Evolutionary conservation across 2,113 vertebrate genomes (phyloP).

Genomic region (Mesembrinibis cayennensis): DNA sequence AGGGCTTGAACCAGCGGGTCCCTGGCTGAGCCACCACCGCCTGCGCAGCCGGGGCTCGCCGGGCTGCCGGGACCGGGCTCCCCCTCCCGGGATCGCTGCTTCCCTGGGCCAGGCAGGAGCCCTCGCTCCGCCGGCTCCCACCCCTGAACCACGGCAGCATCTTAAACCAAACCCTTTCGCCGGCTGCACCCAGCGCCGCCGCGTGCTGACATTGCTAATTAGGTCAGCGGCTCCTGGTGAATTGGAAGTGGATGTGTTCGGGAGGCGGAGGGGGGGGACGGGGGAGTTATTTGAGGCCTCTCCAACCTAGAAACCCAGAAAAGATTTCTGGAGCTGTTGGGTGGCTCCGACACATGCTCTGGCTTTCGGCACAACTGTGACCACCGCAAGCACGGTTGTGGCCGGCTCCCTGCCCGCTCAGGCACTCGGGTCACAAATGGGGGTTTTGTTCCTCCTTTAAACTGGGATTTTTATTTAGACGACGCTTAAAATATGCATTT

Average conservation of each 20-base stretch:
- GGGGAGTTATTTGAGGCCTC: conserved; percentile 62
- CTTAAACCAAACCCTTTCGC: not conserved
- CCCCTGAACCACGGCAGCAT: not conserved
- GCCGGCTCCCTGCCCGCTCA: not conserved
- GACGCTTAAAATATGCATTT: not conserved
- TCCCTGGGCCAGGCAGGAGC: not conserved
- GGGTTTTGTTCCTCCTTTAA: not conserved
- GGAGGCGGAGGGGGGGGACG: not conserved
- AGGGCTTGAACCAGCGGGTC: not conserved
- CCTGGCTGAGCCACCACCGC: fast-evolving
- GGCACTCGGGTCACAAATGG: fast-evolving
- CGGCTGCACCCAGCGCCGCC: not conserved
- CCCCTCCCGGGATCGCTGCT: not conserved
- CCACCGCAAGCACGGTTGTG: fast-evolving
- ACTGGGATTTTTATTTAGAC: not conserved
- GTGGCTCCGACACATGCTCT: not conserved
- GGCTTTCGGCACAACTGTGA: not conserved
- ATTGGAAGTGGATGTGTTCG: not conserved
- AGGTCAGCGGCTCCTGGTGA: conserved; percentile 2
- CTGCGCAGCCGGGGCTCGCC: fast-evolving
- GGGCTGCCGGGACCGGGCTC: not conserved
- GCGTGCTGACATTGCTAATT: conserved; percentile 29
- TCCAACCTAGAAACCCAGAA: conserved; percentile 66
- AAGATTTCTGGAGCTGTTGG: conserved; percentile 25
- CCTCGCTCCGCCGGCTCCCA: not conserved